Evolutionary conservation across 2,797 vertebrate species (phyloP).

Genomic region (Lithobates sylvaticus): DNA sequence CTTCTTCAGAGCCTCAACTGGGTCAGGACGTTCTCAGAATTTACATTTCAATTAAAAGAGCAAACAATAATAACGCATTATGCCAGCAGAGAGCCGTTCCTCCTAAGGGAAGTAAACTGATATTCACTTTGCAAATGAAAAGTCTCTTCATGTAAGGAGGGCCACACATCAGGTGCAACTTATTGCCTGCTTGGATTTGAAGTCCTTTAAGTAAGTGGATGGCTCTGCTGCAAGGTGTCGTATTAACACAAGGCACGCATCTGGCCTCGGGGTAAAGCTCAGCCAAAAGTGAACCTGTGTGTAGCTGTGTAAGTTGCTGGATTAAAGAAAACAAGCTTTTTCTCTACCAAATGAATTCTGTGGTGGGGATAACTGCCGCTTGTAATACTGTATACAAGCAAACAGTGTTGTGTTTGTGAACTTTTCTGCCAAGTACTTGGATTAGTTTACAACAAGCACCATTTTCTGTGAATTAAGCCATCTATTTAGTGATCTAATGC

Average conservation of each 20-base stretch:
- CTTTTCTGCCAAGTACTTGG: conserved; percentile 3
- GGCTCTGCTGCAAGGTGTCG: conserved; percentile 59
- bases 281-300: conserved; percentile 34
- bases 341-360: conserved; percentile 11
- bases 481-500: background rate
- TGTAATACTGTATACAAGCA: background rate
- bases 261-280: conserved; percentile 2
- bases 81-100: conserved; percentile 88
- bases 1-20: conserved; percentile 84
- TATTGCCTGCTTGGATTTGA: conserved; percentile 72
- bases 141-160: conserved; percentile 89
- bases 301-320: background rate
- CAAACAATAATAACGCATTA: conserved; percentile 96
- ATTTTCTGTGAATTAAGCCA: conserved; percentile 16
- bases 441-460: conserved; percentile 11
- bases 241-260: conserved; percentile 61
- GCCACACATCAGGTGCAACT: conserved; percentile 86
- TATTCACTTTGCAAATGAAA: conserved; percentile 93
- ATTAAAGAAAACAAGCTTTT: conserved; percentile 27
- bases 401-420: conserved; percentile 37
- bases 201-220: conserved; percentile 61
- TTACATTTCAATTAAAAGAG: conserved; percentile 97
- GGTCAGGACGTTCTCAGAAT: conserved; percentile 93
- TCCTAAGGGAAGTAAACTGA: conserved; percentile 86
- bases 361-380: background rate